A percentile compares a stretch with the other conserved stretches of the same genome.
These are phyloP conservation scores for Drosophila demipolita DNA, from an alignment of 2,888 invertebrate species.

Conservation along the genomic window DNA sequence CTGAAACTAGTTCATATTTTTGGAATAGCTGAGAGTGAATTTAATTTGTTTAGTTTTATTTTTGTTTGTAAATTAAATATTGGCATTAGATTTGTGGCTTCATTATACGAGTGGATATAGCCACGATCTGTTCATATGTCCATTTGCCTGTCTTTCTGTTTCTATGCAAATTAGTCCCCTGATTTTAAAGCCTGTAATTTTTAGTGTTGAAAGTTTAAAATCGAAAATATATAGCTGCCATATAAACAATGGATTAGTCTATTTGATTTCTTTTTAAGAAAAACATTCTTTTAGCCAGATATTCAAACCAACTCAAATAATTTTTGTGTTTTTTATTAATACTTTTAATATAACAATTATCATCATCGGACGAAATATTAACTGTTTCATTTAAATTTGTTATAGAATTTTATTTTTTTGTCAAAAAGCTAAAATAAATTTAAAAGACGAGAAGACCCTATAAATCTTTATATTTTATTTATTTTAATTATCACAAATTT, in stretches of 20 bases:
- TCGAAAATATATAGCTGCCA: background rate
- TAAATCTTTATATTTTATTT: constrained; percentile 88
- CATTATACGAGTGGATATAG: background rate
- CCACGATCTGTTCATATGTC: background rate
- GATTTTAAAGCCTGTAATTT: background rate
- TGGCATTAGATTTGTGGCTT: background rate
- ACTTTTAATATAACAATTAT: background rate
- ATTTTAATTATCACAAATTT: constrained; percentile 76
- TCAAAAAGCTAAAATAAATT: constrained; percentile 89
- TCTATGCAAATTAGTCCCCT: background rate
- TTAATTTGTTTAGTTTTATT: too few species aligned
- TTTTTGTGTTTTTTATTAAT: background rate
- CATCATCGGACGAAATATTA: constrained; percentile 86
- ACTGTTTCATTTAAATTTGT: constrained; percentile 87
- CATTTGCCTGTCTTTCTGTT: background rate
- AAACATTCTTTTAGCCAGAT: background rate
- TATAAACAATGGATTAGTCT: background rate
- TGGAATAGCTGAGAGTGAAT: background rate
- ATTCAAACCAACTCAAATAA: background rate
- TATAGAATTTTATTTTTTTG: constrained; percentile 87
- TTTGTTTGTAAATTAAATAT: background rate
- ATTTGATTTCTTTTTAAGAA: background rate
- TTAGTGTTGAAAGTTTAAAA: too few species aligned
- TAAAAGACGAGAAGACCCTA: constrained; percentile 92
- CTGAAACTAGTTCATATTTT: background rate